Conservation (phyloP, 2,888 invertebrate species). For the Smittia aterrima region DNA sequence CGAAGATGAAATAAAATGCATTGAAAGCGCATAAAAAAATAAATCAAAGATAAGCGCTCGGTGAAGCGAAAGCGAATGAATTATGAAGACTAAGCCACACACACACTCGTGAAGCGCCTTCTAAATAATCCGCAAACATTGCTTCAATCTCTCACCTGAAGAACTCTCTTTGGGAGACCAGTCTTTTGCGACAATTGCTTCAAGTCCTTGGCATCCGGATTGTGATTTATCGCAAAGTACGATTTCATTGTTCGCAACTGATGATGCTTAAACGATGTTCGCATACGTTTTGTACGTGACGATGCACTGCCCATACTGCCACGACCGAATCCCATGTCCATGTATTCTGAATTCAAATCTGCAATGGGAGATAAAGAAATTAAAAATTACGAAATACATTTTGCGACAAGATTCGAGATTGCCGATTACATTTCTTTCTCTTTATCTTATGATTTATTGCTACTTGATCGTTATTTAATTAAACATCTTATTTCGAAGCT, state of each 20-base stretch:
- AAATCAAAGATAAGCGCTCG: constrained; percentile 30
- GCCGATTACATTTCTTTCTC: not conserved
- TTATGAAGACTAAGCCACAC: constrained; percentile 30
- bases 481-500: constrained; percentile 9
- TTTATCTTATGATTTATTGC: constrained; percentile 35
- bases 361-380: constrained; percentile 47
- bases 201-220: constrained; percentile 95
- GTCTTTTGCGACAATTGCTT: constrained; percentile 95
- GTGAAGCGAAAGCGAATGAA: constrained; percentile 21
- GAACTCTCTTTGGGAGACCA: constrained; percentile 87
- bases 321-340: constrained; percentile 80
- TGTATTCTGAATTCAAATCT: constrained; percentile 85
- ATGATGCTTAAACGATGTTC: constrained; percentile 82
- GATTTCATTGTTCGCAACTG: constrained; percentile 95
- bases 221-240: constrained; percentile 95
- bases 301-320: constrained; percentile 38
- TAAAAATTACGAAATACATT: not conserved
- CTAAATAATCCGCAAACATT: not conserved
- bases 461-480: constrained; percentile 33
- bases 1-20: constrained; percentile 17
- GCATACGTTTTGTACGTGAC: constrained; percentile 81
- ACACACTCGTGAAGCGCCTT: constrained; percentile 10
- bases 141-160: constrained; percentile 69
- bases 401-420: constrained; percentile 5
- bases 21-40: constrained; percentile 25